phyloP scores from a whole-genome alignment of 2,113 vertebrate genomes.

The Grammomys surdaster region DNA sequence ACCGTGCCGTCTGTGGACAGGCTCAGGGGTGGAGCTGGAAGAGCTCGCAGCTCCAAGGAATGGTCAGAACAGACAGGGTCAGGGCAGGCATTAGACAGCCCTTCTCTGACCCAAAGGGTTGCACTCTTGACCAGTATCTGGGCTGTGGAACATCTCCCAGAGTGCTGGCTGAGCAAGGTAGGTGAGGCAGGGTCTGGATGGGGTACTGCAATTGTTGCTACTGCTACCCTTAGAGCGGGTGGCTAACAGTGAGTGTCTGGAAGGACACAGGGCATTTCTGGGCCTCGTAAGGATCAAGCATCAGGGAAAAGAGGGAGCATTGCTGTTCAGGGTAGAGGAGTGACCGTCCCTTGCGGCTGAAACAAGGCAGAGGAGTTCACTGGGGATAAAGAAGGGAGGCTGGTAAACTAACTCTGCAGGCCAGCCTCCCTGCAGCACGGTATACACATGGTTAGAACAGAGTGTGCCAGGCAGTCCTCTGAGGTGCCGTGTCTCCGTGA shows the following conservation, averaged over 20 bases:
- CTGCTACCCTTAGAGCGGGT: neutral
- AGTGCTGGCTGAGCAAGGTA: neutral
- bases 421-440: neutral
- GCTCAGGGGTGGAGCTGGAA: neutral
- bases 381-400: accelerated
- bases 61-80: neutral
- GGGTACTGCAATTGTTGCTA: neutral
- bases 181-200: neutral
- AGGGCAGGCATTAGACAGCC: neutral
- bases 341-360: neutral
- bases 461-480: neutral
- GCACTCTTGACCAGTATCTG: neutral
- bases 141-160: no score
- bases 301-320: neutral
- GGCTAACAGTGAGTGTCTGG: neutral
- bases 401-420: accelerated
- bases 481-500: neutral
- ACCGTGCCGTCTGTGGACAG: neutral
- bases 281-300: neutral
- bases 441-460: neutral
- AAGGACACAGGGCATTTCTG: no score
- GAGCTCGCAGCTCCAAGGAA: neutral
- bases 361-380: neutral
- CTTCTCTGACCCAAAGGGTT: accelerated
- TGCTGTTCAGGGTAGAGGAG: neutral